Percentiles rank a stretch among this genome's conserved stretches.
Conservation (phyloP, 2,797 vertebrate species). For the Iguana delicatissima region DNA sequence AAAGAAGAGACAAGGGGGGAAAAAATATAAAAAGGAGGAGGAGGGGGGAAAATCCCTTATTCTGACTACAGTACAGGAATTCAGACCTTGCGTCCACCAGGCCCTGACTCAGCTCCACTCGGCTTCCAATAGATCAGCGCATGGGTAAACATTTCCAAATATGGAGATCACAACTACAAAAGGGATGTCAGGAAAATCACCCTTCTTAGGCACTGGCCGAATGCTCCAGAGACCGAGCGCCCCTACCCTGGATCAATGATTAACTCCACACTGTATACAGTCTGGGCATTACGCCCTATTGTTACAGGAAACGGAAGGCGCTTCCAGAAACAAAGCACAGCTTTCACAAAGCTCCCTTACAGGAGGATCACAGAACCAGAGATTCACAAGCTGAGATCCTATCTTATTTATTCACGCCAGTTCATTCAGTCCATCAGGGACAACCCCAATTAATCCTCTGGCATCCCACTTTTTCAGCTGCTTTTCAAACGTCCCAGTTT, state of each 20-base stretch:
- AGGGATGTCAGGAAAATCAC: constrained; percentile 87
- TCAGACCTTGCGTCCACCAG: constrained; percentile 84
- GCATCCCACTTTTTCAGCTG: no score
- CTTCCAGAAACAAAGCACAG: neutral
- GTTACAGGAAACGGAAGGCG: neutral
- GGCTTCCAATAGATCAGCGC: constrained; percentile 92
- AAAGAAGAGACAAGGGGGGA: constrained; percentile 66
- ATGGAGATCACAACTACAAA: constrained; percentile 92
- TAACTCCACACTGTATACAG: constrained; percentile 61
- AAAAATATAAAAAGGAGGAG: constrained; percentile 27
- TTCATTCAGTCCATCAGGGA: no score
- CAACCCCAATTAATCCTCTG: no score
- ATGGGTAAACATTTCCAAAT: constrained; percentile 99
- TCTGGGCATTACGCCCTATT: neutral
- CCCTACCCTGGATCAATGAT: constrained; percentile 57
- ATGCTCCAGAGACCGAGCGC: constrained; percentile 66
- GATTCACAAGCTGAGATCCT: no score
- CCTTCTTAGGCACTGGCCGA: constrained; percentile 77
- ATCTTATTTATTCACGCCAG: no score
- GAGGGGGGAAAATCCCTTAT: constrained; percentile 14
- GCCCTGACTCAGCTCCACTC: constrained; percentile 93
- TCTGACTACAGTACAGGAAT: constrained; percentile 76
- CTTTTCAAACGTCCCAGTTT: no score
- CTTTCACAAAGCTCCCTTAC: no score
- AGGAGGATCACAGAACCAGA: no score